A percentile compares a stretch with the other conserved stretches of the same genome.
Evolutionary conservation across 2,888 invertebrate species (phyloP).

Genomic region (Furcula furcula): DNA sequence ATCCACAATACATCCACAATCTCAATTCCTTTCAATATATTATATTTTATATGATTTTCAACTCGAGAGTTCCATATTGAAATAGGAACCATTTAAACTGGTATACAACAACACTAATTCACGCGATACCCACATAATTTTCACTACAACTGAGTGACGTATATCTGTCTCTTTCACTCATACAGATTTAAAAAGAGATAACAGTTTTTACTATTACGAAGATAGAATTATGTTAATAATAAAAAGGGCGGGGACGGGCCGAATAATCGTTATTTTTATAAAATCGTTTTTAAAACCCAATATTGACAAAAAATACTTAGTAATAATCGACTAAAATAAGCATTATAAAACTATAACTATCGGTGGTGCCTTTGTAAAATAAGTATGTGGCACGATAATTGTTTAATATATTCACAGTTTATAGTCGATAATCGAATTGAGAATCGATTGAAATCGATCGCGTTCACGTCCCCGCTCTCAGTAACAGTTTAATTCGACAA

Average conservation of each 20-base stretch:
- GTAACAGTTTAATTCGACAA: slow-evolving; percentile 44
- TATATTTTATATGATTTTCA: background rate
- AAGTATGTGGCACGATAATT: no score
- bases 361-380: no score
- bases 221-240: slow-evolving; percentile 19
- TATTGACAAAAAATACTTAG: no score
- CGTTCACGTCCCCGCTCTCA: slow-evolving; percentile 14
- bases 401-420: no score
- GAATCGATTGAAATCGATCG: background rate
- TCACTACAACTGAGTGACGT: slow-evolving; percentile 12
- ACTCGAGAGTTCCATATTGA: slow-evolving; percentile 14
- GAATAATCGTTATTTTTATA: no score
- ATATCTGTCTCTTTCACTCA: slow-evolving; percentile 9
- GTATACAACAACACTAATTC: slow-evolving; percentile 19
- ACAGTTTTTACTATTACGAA: slow-evolving; percentile 10
- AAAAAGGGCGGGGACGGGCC: slow-evolving; percentile 21
- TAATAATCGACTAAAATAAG: no score
- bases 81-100: slow-evolving; percentile 24
- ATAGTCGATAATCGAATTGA: background rate
- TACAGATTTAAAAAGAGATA: slow-evolving; percentile 6
- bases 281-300: slow-evolving; percentile 4
- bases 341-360: no score
- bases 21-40: background rate
- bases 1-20: background rate
- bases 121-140: slow-evolving; percentile 7